phyloP scores from a whole-genome alignment of 2,113 vertebrate genomes.

The Chlorocebus sabaeus region DNA sequence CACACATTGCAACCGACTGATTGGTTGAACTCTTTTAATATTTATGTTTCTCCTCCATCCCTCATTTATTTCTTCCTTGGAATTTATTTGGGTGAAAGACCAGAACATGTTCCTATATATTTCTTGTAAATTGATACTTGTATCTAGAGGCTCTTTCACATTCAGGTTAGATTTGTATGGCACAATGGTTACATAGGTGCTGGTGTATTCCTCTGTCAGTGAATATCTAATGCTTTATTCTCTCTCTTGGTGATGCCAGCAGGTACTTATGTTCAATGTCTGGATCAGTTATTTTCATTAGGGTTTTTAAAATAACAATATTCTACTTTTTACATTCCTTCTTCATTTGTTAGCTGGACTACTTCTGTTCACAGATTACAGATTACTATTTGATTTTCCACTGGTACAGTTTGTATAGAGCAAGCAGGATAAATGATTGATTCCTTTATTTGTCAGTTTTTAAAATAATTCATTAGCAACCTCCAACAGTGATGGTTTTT shows the following conservation, averaged over 20 bases:
- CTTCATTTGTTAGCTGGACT: background rate
- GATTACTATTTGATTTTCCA: background rate
- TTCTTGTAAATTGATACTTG: slow-evolving; percentile 1
- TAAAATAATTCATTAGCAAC: background rate
- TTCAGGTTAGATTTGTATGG: background rate
- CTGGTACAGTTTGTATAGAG: background rate
- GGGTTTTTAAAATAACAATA: background rate
- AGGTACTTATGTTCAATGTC: background rate
- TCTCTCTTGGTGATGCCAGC: background rate
- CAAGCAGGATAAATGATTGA: background rate
- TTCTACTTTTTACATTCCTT: background rate
- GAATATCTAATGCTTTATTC: background rate
- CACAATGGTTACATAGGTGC: background rate
- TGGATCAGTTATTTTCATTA: background rate
- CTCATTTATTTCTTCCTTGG: background rate
- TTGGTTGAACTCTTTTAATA: background rate
- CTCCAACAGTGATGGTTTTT: background rate
- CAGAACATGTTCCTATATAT: background rate
- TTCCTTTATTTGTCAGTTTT: background rate
- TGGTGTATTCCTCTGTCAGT: background rate
- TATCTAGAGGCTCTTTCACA: background rate
- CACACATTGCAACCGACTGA: background rate
- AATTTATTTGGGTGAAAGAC: background rate
- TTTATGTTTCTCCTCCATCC: background rate
- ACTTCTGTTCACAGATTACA: background rate